These are phyloP conservation scores for Oxyura jamaicensis DNA, from an alignment of 2,113 vertebrate species.

Conservation along the genomic window DNA sequence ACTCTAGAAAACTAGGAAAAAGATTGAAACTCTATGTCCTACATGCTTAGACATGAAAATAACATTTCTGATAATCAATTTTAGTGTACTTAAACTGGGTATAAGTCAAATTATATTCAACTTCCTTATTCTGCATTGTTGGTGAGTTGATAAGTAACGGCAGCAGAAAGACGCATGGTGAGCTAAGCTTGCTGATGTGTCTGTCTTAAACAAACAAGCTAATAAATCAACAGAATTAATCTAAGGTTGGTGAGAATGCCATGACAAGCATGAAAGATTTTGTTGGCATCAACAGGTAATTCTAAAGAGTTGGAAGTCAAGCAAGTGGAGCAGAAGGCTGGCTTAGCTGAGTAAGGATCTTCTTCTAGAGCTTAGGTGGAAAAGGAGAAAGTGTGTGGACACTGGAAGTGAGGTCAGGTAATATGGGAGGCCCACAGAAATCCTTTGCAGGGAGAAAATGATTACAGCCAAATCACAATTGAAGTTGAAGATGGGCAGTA, in stretches of 20 bases:
- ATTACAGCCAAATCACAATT: too few relatives aligned
- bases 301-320: not conserved
- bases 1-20: not conserved
- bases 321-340: not conserved
- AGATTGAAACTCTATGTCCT: not conserved
- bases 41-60: accelerated
- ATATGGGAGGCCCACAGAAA: not conserved
- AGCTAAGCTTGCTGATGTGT: not conserved
- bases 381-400: not conserved
- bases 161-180: not conserved
- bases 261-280: not conserved
- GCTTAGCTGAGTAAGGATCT: not conserved
- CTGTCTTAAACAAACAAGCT: not conserved
- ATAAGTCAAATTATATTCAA: not conserved
- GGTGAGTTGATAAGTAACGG: not conserved
- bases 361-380: not conserved
- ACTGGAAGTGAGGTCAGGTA: not conserved
- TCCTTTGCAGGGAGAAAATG: not conserved
- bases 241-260: not conserved
- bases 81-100: not conserved
- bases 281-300: not conserved
- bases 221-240: not conserved
- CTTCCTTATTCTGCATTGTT: not conserved
- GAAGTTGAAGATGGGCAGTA: too few relatives aligned
- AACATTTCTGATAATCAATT: not conserved